Evolutionary conservation across 92 coral and sea anemone genomes (phyloP).

Genomic region (Bergia puertoricense): DNA sequence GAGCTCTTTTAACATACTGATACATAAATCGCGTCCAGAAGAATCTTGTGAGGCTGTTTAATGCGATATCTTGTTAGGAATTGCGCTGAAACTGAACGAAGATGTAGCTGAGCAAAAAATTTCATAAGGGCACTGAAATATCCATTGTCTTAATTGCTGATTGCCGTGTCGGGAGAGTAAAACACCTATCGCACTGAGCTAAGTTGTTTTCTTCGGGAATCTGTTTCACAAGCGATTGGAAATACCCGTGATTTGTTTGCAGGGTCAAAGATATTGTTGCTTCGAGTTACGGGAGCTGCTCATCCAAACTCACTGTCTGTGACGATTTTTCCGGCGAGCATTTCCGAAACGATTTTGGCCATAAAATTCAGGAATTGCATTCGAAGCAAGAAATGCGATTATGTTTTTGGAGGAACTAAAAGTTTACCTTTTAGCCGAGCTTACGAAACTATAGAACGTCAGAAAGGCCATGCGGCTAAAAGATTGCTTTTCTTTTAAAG

Average conservation of each 20-base stretch:
- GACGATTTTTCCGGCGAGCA: conserved; percentile 53
- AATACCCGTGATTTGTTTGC: conserved; percentile 45
- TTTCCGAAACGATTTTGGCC: conserved; percentile 39
- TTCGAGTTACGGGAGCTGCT: conserved; percentile 20
- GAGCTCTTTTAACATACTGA: background rate
- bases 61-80: conserved; percentile 32
- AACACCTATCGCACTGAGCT: background rate
- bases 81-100: conserved; percentile 20
- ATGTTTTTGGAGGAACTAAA: background rate
- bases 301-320: conserved; percentile 23
- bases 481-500: conserved; percentile 6
- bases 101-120: background rate
- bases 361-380: background rate
- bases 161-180: conserved; percentile 17
- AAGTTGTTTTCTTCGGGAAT: background rate
- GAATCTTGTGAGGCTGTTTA: conserved; percentile 11
- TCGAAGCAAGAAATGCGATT: conserved; percentile 1
- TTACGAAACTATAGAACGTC: background rate
- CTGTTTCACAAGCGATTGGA: conserved; percentile 22
- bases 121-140: conserved; percentile 11
- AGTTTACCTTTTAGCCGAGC: background rate
- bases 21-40: background rate
- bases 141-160: conserved; percentile 33
- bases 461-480: background rate
- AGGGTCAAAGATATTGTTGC: conserved; percentile 46